A percentile compares a stretch with the other conserved stretches of the same genome.
phyloP scores from a whole-genome alignment of 2,113 vertebrate genomes.

The Heterocephalus glaber region DNA sequence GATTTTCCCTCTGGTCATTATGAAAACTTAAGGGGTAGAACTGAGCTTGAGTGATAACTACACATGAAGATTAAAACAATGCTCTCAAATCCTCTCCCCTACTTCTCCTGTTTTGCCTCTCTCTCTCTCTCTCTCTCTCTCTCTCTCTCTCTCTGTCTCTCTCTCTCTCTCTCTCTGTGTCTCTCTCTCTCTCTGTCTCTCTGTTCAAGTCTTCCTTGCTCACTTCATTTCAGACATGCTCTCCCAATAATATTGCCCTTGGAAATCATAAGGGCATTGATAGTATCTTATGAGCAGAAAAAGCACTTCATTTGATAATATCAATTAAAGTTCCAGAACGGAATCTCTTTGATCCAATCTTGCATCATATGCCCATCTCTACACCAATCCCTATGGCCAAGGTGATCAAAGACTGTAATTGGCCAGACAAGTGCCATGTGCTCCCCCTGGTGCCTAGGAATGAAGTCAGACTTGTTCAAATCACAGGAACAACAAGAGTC shows the following conservation, averaged over 20 bases:
- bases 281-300: background rate
- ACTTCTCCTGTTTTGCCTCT: background rate
- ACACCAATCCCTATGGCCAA: background rate
- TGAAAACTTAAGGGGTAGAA: background rate
- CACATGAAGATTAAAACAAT: background rate
- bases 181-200: too few relatives aligned
- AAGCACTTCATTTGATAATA: background rate
- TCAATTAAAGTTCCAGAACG: background rate
- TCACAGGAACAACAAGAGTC: background rate
- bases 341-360: background rate
- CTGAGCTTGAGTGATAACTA: background rate
- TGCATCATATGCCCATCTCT: background rate
- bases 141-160: background rate
- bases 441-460: background rate
- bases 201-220: background rate
- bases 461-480: background rate
- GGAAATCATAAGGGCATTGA: background rate
- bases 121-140: background rate
- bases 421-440: background rate
- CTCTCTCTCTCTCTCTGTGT: background rate
- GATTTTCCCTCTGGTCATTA: background rate
- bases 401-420: background rate
- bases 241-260: background rate
- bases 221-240: background rate
- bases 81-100: background rate